These are phyloP conservation scores for Lordiphosa mommai DNA, from an alignment of 1,140 invertebrate genomes.

Conservation along the genomic window DNA sequence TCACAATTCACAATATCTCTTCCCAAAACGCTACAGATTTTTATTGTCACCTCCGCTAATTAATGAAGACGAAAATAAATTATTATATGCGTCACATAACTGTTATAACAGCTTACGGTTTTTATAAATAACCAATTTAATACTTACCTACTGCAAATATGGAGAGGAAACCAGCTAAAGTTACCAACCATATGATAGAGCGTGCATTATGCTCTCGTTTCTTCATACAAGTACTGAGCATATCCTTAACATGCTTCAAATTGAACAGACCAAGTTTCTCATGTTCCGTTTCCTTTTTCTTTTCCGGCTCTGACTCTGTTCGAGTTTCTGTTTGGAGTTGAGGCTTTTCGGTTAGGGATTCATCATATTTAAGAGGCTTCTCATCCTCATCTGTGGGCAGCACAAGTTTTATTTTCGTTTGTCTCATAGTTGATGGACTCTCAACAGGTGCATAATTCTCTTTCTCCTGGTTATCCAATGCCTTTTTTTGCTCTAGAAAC, in stretches of 20 bases:
- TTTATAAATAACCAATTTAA: not conserved
- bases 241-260: conserved; percentile 81
- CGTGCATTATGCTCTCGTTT: conserved; percentile 82
- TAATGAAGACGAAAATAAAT: no score
- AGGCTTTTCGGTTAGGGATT: not conserved
- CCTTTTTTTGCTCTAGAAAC: conserved; percentile 8
- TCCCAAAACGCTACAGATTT: not conserved
- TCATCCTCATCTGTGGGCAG: not conserved
- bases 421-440: conserved; percentile 5
- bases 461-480: conserved; percentile 11
- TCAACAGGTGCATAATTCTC: conserved; percentile 15
- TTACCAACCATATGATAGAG: conserved; percentile 82
- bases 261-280: conserved; percentile 80
- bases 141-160: conserved; percentile 81
- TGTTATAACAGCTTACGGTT: no score
- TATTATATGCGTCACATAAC: no score
- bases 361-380: not conserved
- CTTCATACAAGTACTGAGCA: conserved; percentile 83
- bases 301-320: not conserved
- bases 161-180: conserved; percentile 81
- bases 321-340: conserved; percentile 1
- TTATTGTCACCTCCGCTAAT: no score
- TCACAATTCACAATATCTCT: no score
- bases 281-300: conserved; percentile 44
- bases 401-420: not conserved